Percentiles rank a stretch among this genome's conserved stretches.
Evolutionary conservation across 1,140 invertebrate species (phyloP).

Genomic region (Yoshiicerus persimilis): DNA sequence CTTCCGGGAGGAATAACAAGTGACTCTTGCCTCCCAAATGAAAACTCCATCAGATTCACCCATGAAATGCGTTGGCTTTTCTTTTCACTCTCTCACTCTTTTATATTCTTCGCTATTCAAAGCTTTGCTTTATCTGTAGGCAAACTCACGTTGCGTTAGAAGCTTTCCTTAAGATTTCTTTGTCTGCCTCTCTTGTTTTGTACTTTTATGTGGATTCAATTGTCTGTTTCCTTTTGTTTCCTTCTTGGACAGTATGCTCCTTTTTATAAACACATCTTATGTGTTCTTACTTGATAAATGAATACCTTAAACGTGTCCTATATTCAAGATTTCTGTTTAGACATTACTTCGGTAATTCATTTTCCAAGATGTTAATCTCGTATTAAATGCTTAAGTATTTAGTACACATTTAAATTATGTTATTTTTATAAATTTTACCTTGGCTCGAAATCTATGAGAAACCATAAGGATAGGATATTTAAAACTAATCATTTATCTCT

Average conservation of each 20-base stretch:
- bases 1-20: slow-evolving; percentile 29
- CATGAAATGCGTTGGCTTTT: background rate
- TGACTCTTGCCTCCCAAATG: slow-evolving; percentile 25
- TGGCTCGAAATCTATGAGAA: too few species aligned
- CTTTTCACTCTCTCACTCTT: background rate
- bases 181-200: background rate
- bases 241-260: too few species aligned
- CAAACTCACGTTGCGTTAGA: background rate
- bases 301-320: too few species aligned
- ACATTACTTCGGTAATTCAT: too few species aligned
- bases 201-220: background rate
- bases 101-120: background rate
- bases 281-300: too few species aligned
- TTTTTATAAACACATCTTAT: background rate
- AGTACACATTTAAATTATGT: too few species aligned
- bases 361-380: too few species aligned
- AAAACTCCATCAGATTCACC: slow-evolving; percentile 29
- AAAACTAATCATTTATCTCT: too few species aligned
- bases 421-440: too few species aligned
- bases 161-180: background rate
- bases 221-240: background rate
- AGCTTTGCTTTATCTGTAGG: background rate
- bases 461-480: too few species aligned
- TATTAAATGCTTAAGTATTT: too few species aligned
- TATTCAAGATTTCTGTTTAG: too few species aligned